Percentiles rank a stretch among this genome's conserved stretches.
Evolutionary conservation across 2,113 vertebrate species (phyloP).

Genomic region (human): DNA sequence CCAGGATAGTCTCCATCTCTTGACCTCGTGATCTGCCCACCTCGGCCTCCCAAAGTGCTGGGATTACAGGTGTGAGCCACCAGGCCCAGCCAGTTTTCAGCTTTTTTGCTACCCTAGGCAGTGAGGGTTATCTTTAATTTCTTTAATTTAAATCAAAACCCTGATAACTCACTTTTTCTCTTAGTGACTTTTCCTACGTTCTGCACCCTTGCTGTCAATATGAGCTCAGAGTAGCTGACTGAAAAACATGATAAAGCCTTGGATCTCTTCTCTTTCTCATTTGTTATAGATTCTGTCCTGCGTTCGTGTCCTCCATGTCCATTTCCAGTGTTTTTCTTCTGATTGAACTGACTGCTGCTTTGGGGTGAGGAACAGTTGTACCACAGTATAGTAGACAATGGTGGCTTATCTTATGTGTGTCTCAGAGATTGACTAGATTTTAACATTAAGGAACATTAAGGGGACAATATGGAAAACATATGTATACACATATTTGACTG

Average conservation of each 20-base stretch:
- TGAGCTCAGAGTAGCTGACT: background rate
- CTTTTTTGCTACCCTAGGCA: background rate
- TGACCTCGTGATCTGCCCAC: no score
- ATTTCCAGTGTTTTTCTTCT: background rate
- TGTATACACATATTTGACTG: background rate
- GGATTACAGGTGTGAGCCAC: no score
- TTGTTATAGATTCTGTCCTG: background rate
- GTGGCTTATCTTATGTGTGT: background rate
- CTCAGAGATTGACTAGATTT: slow-evolving; percentile 14
- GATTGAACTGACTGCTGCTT: background rate
- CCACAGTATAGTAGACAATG: background rate
- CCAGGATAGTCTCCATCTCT: no score
- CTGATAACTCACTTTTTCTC: background rate
- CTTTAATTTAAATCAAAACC: background rate
- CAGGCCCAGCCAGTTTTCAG: background rate
- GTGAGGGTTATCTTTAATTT: background rate
- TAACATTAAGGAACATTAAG: background rate
- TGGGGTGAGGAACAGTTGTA: background rate
- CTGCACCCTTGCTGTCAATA: background rate
- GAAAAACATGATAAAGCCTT: background rate
- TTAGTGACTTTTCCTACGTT: background rate
- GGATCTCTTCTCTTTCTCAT: background rate
- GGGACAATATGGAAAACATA: background rate
- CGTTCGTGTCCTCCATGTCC: background rate
- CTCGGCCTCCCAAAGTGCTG: no score